A percentile compares a stretch with the other conserved stretches of the same genome.
phyloP scores from a whole-genome alignment of 1,140 invertebrate genomes.

The Zaprionus inermis region DNA sequence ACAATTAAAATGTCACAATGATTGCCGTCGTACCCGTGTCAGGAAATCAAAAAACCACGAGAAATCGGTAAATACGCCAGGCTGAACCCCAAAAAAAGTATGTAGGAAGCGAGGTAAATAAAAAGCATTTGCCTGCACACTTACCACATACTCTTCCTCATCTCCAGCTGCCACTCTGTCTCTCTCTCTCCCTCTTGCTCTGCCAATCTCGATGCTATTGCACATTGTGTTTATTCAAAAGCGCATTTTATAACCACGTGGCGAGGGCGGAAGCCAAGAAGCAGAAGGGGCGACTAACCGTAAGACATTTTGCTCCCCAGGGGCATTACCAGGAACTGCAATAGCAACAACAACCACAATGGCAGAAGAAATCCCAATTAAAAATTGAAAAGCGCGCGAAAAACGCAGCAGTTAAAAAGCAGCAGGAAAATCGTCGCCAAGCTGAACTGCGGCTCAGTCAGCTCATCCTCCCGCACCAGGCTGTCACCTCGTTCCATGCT shows the following conservation, averaged over 20 bases:
- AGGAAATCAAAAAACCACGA: slow-evolving; percentile 78
- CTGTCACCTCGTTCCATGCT: slow-evolving; percentile 40
- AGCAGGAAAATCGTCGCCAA: slow-evolving; percentile 46
- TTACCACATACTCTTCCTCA: slow-evolving; percentile 14
- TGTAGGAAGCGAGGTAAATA: not conserved
- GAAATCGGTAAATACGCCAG: slow-evolving; percentile 66
- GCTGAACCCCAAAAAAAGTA: slow-evolving; percentile 60
- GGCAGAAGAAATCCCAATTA: slow-evolving; percentile 72
- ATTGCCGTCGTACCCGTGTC: slow-evolving; percentile 78
- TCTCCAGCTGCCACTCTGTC: not conserved
- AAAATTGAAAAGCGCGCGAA: slow-evolving; percentile 77
- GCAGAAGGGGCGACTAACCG: slow-evolving; percentile 15
- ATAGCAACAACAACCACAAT: slow-evolving; percentile 24
- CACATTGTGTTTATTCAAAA: slow-evolving; percentile 73
- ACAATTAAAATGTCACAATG: slow-evolving; percentile 84
- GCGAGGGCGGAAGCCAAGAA: slow-evolving; percentile 33
- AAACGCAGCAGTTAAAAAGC: slow-evolving; percentile 70
- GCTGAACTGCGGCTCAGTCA: slow-evolving; percentile 32
- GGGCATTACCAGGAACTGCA: slow-evolving; percentile 19
- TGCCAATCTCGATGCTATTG: slow-evolving; percentile 12
- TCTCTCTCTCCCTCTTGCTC: not conserved
- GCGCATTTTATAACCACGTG: slow-evolving; percentile 78
- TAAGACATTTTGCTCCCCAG: slow-evolving; percentile 47
- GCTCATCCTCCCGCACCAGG: slow-evolving; percentile 28
- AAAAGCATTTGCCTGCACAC: slow-evolving; percentile 14